A percentile compares a stretch with the other conserved stretches of the same genome.
These are phyloP conservation scores for Porites evermanni DNA, from an alignment of 92 coral and sea anemone species.

Conservation along the genomic window DNA sequence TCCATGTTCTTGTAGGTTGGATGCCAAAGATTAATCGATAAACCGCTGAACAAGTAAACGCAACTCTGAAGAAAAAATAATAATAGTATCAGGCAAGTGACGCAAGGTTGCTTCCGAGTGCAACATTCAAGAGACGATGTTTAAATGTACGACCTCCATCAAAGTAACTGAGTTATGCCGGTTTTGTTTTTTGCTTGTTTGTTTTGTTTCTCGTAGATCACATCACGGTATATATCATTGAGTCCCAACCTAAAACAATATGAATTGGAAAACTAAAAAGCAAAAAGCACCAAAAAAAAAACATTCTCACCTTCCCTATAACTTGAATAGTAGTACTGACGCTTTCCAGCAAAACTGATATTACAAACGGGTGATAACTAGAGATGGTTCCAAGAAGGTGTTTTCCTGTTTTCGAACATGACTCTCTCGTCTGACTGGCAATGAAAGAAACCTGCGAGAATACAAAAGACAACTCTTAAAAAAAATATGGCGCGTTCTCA, in stretches of 20 bases:
- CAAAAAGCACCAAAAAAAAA: background rate
- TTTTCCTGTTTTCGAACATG: constrained; percentile 92
- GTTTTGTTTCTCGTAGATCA: too few species aligned
- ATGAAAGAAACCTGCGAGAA: constrained; percentile 79
- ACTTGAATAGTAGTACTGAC: constrained; percentile 74
- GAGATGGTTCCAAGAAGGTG: constrained; percentile 90
- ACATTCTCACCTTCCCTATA: constrained; percentile 80
- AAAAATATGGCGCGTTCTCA: too few species aligned
- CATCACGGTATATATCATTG: too few species aligned
- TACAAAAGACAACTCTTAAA: too few species aligned
- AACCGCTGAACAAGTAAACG: constrained; percentile 87
- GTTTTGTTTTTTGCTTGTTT: too few species aligned
- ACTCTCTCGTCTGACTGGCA: constrained; percentile 84
- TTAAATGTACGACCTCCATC: too few species aligned
- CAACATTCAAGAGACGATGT: background rate
- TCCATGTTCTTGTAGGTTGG: constrained; percentile 86
- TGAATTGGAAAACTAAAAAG: background rate
- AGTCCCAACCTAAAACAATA: background rate
- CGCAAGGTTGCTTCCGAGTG: background rate
- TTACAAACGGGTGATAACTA: constrained; percentile 82
- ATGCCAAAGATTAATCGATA: constrained; percentile 88
- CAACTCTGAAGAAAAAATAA: constrained; percentile 62
- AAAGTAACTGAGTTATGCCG: too few species aligned
- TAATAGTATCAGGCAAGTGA: background rate
- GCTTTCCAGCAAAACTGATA: constrained; percentile 81